Base-by-base conservation (phyloP, 2,888 invertebrate species). In the Nycteola revayana region DNA sequence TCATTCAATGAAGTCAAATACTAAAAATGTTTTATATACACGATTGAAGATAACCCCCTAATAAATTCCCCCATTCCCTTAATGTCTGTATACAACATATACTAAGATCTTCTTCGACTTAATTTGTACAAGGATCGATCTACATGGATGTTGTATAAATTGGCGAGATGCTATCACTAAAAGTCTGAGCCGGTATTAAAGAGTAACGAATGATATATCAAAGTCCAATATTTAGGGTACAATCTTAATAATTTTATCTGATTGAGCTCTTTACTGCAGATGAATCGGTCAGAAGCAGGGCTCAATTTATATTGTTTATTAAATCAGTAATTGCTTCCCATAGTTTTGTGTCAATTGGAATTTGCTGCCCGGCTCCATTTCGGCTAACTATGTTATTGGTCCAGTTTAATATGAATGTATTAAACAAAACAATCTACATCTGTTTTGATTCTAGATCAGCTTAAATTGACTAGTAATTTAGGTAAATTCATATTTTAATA, bases 141-240 rank as follows among this genome's bases (percentile, higher is more conserved):
- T 58, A 45, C 42, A 29, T 64, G 50, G 41, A 51, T 56, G 61
- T 53, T 66, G 72, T 71, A 78, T 77, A 78, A 78, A 79, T 76
- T 55, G 65, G 53, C 42, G 40, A 55, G 69, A 70, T 73, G 43
- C 61, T 76, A 85, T 84, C 82, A 38, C 31, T 31, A 25, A 33
- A 35, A 49, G 50, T 60, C 47, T 42, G 41, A 25, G 38, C 36
- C 40, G 34, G 30, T 37, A 49, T 54, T 54, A 40, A 46, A 43
- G 48, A 58, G 58, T 66, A 59, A 59, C 66, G 72, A 75, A 76
- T 81, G 74, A 85, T 85, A 78, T 75, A 81, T 85, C 84, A 85
- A 83, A 76, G 75, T 76, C 75, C 52, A 54, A 62, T 67, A 77
- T 79, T 74, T 66, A 60, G 77, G 75, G 72, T 81, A 75, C 69